Evolutionary conservation across 2,113 vertebrate genomes (phyloP).

Genomic region (Chaetorhynchus papuensis): DNA sequence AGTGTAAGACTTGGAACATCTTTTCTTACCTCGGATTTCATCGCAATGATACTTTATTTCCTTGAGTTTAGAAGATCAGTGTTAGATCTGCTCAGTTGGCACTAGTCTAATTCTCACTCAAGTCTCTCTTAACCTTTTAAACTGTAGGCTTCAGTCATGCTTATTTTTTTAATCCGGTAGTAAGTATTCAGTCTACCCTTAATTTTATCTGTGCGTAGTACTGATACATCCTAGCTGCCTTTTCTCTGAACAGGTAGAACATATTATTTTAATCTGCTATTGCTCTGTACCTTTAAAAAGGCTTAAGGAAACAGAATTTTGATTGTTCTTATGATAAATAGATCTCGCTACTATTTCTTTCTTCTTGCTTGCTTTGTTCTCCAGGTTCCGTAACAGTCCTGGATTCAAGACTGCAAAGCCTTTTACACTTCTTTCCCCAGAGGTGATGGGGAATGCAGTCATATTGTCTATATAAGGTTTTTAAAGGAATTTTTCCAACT

Average conservation of each 20-base stretch:
- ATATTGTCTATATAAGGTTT: neutral
- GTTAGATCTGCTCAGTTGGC: neutral
- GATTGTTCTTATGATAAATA: neutral
- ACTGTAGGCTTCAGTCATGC: neutral
- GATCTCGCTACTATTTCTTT: neutral
- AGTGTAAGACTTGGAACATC: neutral
- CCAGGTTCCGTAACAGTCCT: neutral
- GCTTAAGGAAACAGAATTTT: neutral
- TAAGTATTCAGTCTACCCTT: neutral
- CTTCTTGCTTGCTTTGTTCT: neutral
- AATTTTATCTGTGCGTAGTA: neutral
- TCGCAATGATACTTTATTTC: neutral
- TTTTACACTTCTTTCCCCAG: neutral
- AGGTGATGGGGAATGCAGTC: neutral
- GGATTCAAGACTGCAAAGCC: neutral
- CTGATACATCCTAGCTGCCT: neutral
- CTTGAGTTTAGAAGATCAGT: neutral
- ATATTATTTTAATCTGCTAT: neutral
- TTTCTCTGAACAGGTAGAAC: neutral
- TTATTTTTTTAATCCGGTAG: neutral
- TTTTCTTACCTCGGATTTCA: neutral
- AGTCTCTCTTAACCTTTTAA: neutral
- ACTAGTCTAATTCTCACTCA: neutral
- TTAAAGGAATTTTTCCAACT: neutral
- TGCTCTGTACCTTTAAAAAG: neutral